phyloP scores from a whole-genome alignment of 2,797 vertebrate genomes.

The Pelodytes ibericus region DNA sequence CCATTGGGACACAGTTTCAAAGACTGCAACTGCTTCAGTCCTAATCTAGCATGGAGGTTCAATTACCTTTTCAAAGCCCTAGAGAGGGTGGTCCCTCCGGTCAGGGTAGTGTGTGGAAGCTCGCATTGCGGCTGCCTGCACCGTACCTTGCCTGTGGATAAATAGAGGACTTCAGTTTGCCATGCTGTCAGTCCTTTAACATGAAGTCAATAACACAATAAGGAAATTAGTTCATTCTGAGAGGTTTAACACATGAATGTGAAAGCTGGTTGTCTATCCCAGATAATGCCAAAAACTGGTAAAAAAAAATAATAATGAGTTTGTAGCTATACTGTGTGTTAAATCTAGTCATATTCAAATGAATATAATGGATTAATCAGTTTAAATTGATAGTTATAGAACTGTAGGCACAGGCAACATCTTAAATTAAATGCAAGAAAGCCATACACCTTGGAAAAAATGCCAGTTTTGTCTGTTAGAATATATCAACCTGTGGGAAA shows the following conservation, averaged over 20 bases:
- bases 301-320: no score
- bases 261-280: no score
- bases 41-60: slow-evolving; percentile 38
- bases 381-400: no score
- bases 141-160: slow-evolving; percentile 61
- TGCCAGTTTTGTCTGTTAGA: no score
- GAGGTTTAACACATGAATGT: not conserved
- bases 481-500: no score
- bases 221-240: slow-evolving; percentile 26
- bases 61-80: slow-evolving; percentile 59
- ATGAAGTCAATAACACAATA: slow-evolving; percentile 53
- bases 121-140: slow-evolving; percentile 56
- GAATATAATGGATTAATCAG: no score
- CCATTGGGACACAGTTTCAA: not conserved
- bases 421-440: no score
- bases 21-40: slow-evolving; percentile 6
- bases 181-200: slow-evolving; percentile 59
- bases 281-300: no score
- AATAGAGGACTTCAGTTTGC: slow-evolving; percentile 64
- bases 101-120: slow-evolving; percentile 48
- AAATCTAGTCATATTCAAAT: no score
- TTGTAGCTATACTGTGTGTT: no score
- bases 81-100: slow-evolving; percentile 60
- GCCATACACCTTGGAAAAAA: no score
- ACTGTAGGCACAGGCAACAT: no score